Evolutionary conservation across 2,797 vertebrate genomes (phyloP).

Genomic region (Neostethus bicornis): DNA sequence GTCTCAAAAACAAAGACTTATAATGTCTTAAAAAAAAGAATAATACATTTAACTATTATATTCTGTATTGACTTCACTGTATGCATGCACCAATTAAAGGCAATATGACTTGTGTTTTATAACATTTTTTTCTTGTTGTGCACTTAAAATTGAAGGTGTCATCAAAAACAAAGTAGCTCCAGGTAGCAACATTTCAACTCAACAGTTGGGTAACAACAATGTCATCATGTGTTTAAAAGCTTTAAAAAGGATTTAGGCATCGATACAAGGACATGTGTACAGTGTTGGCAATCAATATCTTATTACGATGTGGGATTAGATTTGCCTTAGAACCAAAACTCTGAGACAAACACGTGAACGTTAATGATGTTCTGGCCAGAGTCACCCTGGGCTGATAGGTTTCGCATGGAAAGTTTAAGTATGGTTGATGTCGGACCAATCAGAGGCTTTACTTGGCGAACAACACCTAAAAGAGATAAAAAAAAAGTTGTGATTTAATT

Average conservation of each 20-base stretch:
- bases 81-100: conserved; percentile 65
- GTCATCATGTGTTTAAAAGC: conserved; percentile 31
- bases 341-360: conserved; percentile 91
- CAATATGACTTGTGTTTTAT: not conserved
- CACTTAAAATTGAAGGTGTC: conserved; percentile 52
- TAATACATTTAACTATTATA: conserved; percentile 44
- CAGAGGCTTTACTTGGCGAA: conserved; percentile 90
- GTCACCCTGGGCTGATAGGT: conserved; percentile 86
- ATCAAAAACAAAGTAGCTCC: conserved; percentile 55
- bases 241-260: conserved; percentile 36
- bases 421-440: conserved; percentile 85
- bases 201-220: conserved; percentile 33
- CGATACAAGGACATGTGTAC: conserved; percentile 36
- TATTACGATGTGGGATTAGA: conserved; percentile 20
- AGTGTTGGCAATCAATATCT: conserved; percentile 43
- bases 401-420: conserved; percentile 94
- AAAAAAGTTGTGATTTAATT: not conserved
- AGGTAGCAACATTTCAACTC: conserved; percentile 49
- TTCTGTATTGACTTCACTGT: conserved; percentile 46
- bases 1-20: conserved; percentile 44
- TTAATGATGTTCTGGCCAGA: conserved; percentile 91
- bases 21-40: conserved; percentile 45
- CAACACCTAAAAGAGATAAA: conserved; percentile 83
- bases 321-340: conserved; percentile 91
- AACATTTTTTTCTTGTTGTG: conserved; percentile 26